Evolutionary conservation across 2,113 vertebrate genomes (phyloP).

Genomic region (Anguilla japonica): DNA sequence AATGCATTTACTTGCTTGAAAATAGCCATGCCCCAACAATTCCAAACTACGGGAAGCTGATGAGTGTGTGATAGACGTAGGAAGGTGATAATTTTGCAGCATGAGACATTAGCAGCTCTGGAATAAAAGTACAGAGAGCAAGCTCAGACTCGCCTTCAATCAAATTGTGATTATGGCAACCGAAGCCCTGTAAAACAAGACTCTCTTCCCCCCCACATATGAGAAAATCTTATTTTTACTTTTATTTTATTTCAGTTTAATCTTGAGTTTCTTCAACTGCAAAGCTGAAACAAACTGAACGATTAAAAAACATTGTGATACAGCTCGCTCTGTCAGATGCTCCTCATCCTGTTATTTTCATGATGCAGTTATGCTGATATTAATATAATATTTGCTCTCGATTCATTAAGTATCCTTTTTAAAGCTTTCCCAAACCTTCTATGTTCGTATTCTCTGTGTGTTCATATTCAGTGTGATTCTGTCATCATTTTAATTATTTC

Average conservation of each 20-base stretch:
- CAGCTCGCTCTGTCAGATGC: background rate
- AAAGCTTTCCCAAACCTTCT: background rate
- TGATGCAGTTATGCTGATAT: background rate
- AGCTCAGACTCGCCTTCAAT: constrained; percentile 61
- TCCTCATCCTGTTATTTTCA: background rate
- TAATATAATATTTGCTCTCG: background rate
- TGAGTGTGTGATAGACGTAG: background rate
- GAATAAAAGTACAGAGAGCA: constrained; percentile 57
- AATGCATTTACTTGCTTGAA: background rate
- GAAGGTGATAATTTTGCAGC: constrained; percentile 64
- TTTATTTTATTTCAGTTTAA: background rate
- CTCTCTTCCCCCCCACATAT: background rate
- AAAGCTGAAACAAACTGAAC: background rate
- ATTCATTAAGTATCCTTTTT: background rate
- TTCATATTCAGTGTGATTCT: background rate
- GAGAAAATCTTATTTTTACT: background rate
- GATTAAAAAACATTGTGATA: background rate
- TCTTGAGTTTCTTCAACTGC: background rate
- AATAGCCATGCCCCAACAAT: background rate
- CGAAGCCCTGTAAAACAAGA: background rate
- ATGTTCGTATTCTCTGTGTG: background rate
- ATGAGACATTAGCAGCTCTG: constrained; percentile 42
- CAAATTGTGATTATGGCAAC: constrained; percentile 26
- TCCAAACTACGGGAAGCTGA: constrained; percentile 13
- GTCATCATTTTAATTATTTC: background rate